These are phyloP conservation scores for Otolemur crassicaudatus DNA, from an alignment of 2,797 vertebrate genomes.

Conservation along the genomic window DNA sequence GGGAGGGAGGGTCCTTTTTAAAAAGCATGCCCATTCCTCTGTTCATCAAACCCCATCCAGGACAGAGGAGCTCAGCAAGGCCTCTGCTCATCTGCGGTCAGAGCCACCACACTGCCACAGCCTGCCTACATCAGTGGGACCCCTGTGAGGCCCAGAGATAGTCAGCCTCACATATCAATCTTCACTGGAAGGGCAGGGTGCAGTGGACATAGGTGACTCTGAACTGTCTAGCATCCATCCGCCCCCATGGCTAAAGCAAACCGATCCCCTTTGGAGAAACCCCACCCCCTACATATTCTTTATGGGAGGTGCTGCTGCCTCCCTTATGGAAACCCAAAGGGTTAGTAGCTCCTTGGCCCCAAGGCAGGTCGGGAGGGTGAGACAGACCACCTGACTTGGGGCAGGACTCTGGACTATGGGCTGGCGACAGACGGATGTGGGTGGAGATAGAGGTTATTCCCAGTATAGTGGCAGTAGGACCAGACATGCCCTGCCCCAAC, in stretches of 20 bases:
- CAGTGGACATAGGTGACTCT: neutral
- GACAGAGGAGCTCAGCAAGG: neutral
- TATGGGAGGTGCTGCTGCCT: neutral
- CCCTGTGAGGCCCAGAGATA: too few species aligned
- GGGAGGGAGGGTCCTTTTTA: neutral
- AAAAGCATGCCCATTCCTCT: neutral
- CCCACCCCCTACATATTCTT: accelerated
- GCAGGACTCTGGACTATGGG: neutral
- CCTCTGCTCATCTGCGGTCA: neutral
- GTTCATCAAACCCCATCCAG: too few species aligned
- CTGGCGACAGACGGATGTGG: neutral
- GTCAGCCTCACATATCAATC: neutral
- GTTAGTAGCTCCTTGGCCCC: neutral
- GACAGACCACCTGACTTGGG: accelerated
- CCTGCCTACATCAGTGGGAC: neutral
- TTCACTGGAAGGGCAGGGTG: neutral
- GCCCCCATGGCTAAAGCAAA: neutral
- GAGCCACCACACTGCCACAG: neutral
- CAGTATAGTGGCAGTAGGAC: too few species aligned
- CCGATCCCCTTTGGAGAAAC: too few species aligned
- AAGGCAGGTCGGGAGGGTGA: accelerated
- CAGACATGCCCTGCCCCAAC: neutral
- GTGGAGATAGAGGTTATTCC: neutral
- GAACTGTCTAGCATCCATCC: neutral
- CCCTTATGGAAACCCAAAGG: neutral